Base-by-base conservation (phyloP, 2,797 vertebrate genomes). In the Chaunax sp. region DNA sequence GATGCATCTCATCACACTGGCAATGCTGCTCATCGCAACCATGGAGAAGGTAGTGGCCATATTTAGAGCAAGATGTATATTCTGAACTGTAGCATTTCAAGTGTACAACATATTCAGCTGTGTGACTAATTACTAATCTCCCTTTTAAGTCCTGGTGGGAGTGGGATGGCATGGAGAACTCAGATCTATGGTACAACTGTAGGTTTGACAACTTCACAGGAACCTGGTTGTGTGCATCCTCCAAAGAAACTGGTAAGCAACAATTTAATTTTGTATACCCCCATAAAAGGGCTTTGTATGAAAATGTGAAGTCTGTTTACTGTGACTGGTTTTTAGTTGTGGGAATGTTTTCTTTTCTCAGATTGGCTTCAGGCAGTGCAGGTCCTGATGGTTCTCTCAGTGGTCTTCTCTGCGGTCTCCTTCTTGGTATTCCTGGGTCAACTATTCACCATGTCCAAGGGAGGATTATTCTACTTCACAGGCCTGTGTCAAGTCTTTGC, bases 101-200 rank as follows among this genome's bases (percentile, higher is more conserved):
- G 44, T 50, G 18, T 71, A 20, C 4, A 69, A 65, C 23, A 50
- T 64, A 55, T 75, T 22, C 47, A 56, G 14, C 16, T 20, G 12
- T 49, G 40, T 67, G 9, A 25, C n/a, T 68, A 10, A 22, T 62
- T 37, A 75, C 47, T 52, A 16, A 57, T 81, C 18, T 78, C 20
- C 74, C 51, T 72, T 87, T 65, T 16, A 30, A 97, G 96, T 95
- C 94, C n/a, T 97, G 96, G 96, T 98, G 96, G 96, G 92, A 93
- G 58, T 94, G 95, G 89, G 91, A 92, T 0, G 84, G 87, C 54
- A 72, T 89, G 56, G 92, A 95, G 78, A 94, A 91, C 33, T 93
- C 96, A 35, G 96, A 98, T 76, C 91, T 98, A 2, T 98, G 96
- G 96, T 94, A 95, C 63, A 95, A 95, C 90, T 98, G 96, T 67